Percentiles rank a stretch among this genome's conserved stretches.
These are phyloP conservation scores for Zoanthus gigantus DNA, from an alignment of 92 coral and sea anemone species.

Conservation along the genomic window DNA sequence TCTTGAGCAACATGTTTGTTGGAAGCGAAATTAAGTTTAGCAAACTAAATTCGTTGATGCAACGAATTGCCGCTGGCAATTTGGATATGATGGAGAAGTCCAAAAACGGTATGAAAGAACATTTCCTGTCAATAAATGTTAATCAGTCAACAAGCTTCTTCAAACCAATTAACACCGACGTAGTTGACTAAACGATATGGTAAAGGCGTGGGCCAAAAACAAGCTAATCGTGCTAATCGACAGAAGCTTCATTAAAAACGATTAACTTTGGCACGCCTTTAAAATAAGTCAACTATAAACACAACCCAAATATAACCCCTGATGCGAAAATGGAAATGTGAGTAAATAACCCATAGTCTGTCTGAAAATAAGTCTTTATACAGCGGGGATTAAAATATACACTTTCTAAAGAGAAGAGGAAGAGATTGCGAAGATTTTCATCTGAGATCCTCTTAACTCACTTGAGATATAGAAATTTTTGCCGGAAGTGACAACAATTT, in stretches of 20 bases:
- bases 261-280: constrained; percentile 50
- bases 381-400: constrained; percentile 25
- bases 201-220: constrained; percentile 44
- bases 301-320: constrained; percentile 27
- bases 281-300: constrained; percentile 21
- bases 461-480: constrained; percentile 21
- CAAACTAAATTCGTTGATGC: not conserved
- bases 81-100: not conserved
- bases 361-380: constrained; percentile 34
- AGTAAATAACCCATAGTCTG: not conserved
- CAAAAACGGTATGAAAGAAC: constrained; percentile 55
- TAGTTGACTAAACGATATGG: constrained; percentile 46
- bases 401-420: constrained; percentile 24
- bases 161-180: constrained; percentile 36
- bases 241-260: constrained; percentile 48
- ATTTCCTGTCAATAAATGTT: constrained; percentile 65
- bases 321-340: constrained; percentile 25
- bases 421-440: constrained; percentile 36
- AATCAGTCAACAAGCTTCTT: constrained; percentile 39
- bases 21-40: not conserved
- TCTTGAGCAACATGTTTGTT: not conserved
- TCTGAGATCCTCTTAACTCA: constrained; percentile 21
- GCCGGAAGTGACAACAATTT: constrained; percentile 38
- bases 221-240: constrained; percentile 44
- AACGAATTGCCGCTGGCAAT: constrained; percentile 41